Evolutionary conservation across 2,888 invertebrate genomes (phyloP), one percentile per base, ranked within the genome.

Genomic region (Seladonia tumulorum): DNA sequence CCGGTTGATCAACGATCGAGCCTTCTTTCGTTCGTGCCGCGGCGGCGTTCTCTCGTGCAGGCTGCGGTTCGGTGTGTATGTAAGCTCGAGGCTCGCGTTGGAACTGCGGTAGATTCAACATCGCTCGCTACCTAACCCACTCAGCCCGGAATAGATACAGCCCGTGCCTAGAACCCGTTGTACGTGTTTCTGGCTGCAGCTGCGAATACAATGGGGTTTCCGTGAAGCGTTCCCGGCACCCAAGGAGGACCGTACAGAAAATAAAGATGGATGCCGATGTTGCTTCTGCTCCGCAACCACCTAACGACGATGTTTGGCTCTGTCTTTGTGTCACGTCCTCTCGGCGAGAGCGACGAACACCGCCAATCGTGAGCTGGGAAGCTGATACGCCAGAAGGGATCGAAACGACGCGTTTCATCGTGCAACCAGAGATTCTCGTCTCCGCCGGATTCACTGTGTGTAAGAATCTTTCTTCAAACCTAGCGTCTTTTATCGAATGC

Each of bases 31-130:
- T 16, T n/a, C 73, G 25, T 77, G 72, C 83, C 66, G 39, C 70
- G 70, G n/a, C 70, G 4, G 35, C 35, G 39, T 70, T 70, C 70
- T 42, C 14, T 42, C 71, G 66, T 47, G 60, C 81, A 71, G 70
- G 16, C 22, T 53, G 53, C 14, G 49, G 78, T 68, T 42, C 63
- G 25, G n/a, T 76, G 76, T 66, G 60, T 49, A 66, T 57, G 68
- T 71, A 83, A 85, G 75, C 66, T 42, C 57, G 73, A 71, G 53
- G 63, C 79, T 82, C 74, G 68, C 78, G 76, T 42, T 85, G 72
- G 74, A 83, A 83, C 79, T 85, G 77, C 74, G 63, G 74, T 77
- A 83, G 88, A 83, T 88, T 87, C 89, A 81, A 83, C 85, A 81
- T 70, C 81, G 68, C 80, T 71, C 42, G 75, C 84, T 78, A 77